Conservation (phyloP, 2,797 vertebrate genomes). For the Mormyrus proboscirostris region DNA sequence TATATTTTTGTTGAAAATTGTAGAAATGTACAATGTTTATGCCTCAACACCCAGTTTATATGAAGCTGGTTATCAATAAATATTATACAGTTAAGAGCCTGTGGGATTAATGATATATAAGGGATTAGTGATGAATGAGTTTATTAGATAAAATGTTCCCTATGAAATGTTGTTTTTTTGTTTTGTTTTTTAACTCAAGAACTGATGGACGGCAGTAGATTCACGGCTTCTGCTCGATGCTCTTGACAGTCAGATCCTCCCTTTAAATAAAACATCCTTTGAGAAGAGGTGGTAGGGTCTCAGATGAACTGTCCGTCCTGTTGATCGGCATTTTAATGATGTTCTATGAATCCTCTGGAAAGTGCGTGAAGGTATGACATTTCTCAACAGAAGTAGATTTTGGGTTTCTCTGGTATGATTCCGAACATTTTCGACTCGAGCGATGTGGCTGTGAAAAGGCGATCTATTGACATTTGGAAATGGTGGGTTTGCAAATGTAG, state of each 20-base stretch:
- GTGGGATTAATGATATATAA: neutral
- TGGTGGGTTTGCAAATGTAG: neutral
- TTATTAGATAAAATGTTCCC: neutral
- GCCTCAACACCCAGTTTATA: conserved; percentile 99
- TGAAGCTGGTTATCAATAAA: conserved; percentile 98
- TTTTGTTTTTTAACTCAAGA: neutral
- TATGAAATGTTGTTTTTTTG: neutral
- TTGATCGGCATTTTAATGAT: neutral
- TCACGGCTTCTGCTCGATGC: neutral
- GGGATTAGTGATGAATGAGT: neutral
- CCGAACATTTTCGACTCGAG: neutral
- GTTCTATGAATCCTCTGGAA: neutral
- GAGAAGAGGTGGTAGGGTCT: neutral
- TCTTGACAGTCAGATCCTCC: neutral
- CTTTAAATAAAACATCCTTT: neutral
- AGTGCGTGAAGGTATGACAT: neutral
- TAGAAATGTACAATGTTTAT: conserved; percentile 99
- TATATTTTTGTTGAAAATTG: conserved; percentile 99
- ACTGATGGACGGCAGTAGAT: neutral
- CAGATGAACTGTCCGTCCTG: neutral
- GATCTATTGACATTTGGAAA: neutral
- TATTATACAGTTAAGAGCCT: conserved; percentile 51
- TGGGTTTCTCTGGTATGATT: neutral
- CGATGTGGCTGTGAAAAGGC: neutral
- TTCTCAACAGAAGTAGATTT: neutral